Percentiles rank a stretch among this genome's conserved stretches.
phyloP scores from a whole-genome alignment of 2,113 vertebrate species.

The Erinaceus europaeus region DNA sequence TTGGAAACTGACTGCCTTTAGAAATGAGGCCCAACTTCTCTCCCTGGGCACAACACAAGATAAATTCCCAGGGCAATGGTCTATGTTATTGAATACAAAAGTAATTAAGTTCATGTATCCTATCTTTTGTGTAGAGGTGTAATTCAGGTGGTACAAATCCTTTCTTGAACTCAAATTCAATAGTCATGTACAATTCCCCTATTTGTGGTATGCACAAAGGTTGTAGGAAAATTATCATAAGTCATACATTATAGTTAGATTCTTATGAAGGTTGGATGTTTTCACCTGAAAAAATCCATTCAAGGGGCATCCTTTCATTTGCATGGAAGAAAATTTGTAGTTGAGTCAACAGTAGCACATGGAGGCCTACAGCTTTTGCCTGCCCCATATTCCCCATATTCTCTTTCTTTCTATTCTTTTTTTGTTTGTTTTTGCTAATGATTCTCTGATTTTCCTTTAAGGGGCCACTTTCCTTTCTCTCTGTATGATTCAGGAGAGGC shows the following conservation, averaged over 20 bases:
- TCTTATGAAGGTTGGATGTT: constrained; percentile 5
- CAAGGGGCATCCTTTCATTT: constrained; percentile 19
- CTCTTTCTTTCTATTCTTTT: too few species aligned
- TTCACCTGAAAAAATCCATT: neutral
- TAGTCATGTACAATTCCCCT: constrained; percentile 43
- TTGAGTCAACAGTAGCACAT: neutral
- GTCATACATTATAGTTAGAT: constrained; percentile 35
- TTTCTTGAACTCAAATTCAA: constrained; percentile 65
- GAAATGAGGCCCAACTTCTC: constrained; percentile 51
- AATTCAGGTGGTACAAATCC: constrained; percentile 66
- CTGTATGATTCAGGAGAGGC: neutral
- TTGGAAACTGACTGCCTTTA: constrained; percentile 63
- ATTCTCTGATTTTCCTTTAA: neutral
- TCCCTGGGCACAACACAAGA: constrained; percentile 31
- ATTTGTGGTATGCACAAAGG: constrained; percentile 49
- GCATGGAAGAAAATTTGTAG: neutral
- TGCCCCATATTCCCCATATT: too few species aligned
- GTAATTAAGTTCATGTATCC: constrained; percentile 67
- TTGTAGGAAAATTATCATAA: constrained; percentile 31
- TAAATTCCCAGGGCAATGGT: constrained; percentile 58
- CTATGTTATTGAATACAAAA: constrained; percentile 62
- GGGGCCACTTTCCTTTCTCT: neutral
- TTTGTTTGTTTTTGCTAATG: neutral
- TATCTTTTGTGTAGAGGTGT: constrained; percentile 46
- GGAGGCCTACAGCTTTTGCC: neutral